Base-by-base conservation (phyloP, 2,113 vertebrate genomes). In the Scolopax mira region DNA sequence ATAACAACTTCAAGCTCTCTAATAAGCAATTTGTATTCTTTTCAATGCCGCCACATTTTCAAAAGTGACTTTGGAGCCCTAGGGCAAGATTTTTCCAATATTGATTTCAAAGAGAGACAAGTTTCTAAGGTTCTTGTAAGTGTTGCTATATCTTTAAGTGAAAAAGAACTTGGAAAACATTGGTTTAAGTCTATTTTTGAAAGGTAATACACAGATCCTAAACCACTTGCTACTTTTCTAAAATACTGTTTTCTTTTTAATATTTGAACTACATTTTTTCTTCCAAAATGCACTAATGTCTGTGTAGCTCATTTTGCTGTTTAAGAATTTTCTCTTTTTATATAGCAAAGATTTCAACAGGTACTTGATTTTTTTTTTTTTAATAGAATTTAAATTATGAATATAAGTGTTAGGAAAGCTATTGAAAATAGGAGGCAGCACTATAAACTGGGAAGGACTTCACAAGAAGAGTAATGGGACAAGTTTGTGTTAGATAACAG, bases 401-500 rank as follows among this genome's bases (percentile, higher is more conserved):
- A 64, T 84, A n/a, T 42, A 25, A 51, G 41, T 46, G 14, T 33
- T 79, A 51, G 48, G 23, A 31, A 83, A 84, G 33, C 23, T 74
- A 1, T 61, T 89, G 39, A 39, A 79, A 87, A 70, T 4, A 42
- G 13, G 30, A 54, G 31, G 22, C 57, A 74, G 8, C 4, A 11
- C 5, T 54, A 4, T 37, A 85, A 93, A 74, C 54, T 70, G 64
- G 88, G 79, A 85, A 91, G 54, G 37, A 39, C 57, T 84, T 94
- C n/a, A 42, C 55, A 74, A 81, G 33, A 80, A 79, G 61, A 85
- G 67, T 80, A 89, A 42, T 2, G 58, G 64, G 57, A 70, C 41
- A 58, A 80, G 58, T 89, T 82, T 95, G 57, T 55, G 41, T 93
- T 83, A 66, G 84, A 73, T 95, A 90, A 94, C 48, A 74, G 84